Conservation (phyloP, 2,888 invertebrate species). For the Chymomyza amoena region DNA sequence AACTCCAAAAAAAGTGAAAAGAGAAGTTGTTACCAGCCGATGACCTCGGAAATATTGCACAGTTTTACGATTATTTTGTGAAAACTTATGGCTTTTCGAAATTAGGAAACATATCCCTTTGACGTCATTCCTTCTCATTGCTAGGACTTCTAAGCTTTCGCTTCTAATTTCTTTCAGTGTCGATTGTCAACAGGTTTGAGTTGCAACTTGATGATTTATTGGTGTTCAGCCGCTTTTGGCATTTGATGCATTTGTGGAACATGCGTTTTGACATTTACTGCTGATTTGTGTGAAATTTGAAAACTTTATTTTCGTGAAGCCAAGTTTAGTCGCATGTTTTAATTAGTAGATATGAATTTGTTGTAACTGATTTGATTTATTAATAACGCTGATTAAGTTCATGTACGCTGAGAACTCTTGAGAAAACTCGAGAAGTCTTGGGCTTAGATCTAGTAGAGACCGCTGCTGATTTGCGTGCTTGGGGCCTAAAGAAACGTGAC, state of each 20-base stretch:
- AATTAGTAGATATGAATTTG: conserved; percentile 32
- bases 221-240: conserved; percentile 59
- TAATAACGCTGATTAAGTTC: conserved; percentile 41
- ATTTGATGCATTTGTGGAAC: conserved; percentile 72
- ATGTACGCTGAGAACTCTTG: conserved; percentile 10
- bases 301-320: conserved; percentile 15
- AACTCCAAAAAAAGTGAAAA: no score
- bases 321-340: conserved; percentile 6
- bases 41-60: no score
- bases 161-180: conserved; percentile 13
- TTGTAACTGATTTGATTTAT: conserved; percentile 50
- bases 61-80: no score
- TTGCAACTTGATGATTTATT: conserved; percentile 58
- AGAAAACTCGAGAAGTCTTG: neutral
- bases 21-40: no score
- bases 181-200: conserved; percentile 44
- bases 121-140: no score
- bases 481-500: conserved; percentile 24
- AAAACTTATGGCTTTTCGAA: no score
- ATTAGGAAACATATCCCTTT: no score
- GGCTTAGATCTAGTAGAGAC: conserved; percentile 43
- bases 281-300: conserved; percentile 70
- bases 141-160: neutral
- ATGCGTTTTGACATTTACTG: conserved; percentile 70
- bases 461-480: conserved; percentile 52